These are phyloP conservation scores for Tringa solitaria DNA, from an alignment of 2,113 vertebrate genomes.

Conservation along the genomic window DNA sequence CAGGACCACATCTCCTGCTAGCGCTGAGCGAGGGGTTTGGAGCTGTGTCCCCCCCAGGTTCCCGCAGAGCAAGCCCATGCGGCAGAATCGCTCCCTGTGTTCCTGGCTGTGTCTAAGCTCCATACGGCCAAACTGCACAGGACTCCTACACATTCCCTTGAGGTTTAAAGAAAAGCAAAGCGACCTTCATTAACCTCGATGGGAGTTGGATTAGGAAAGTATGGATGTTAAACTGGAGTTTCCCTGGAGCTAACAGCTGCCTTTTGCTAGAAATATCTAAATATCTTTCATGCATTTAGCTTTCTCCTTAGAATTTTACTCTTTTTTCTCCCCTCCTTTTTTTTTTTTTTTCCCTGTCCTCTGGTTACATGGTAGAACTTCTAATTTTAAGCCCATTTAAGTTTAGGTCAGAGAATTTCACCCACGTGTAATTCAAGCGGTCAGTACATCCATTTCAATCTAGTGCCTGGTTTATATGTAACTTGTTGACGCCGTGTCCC, in stretches of 20 bases:
- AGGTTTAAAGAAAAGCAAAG: background rate
- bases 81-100: background rate
- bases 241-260: background rate
- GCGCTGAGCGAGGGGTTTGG: rapidly evolving
- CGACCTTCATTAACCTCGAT: background rate
- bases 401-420: background rate
- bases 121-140: rapidly evolving
- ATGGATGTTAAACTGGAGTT: background rate
- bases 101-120: background rate
- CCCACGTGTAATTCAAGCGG: background rate
- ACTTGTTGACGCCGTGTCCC: background rate
- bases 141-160: background rate
- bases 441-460: background rate
- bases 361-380: background rate
- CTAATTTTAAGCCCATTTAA: background rate
- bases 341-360: too few relatives aligned
- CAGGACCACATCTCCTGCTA: rapidly evolving
- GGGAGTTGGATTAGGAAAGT: background rate
- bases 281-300: background rate
- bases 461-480: background rate
- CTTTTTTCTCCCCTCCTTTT: too few relatives aligned
- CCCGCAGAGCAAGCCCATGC: rapidly evolving
- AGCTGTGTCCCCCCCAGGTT: background rate
- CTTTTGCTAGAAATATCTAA: background rate
- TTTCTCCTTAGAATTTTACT: background rate